Percentiles rank a stretch among this genome's conserved stretches.
These are phyloP conservation scores for Cherax quadricarinatus DNA, from an alignment of 1,140 invertebrate species.

Conservation along the genomic window DNA sequence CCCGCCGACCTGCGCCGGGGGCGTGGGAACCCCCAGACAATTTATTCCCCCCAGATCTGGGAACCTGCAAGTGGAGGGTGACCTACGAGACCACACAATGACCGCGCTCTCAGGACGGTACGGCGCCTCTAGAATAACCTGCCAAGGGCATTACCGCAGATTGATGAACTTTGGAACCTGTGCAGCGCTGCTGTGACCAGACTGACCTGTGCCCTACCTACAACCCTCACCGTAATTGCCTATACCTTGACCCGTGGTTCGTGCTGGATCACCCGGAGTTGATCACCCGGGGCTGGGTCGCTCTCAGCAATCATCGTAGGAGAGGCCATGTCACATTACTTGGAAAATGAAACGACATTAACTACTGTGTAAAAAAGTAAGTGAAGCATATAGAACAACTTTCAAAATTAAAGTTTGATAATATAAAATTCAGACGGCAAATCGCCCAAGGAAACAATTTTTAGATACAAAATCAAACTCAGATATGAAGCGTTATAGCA, in stretches of 20 bases:
- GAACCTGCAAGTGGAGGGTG: constrained; percentile 59
- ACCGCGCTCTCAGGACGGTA: constrained; percentile 40
- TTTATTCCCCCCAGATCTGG: constrained; percentile 57
- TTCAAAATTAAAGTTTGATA: too few relatives aligned
- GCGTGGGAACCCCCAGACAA: constrained; percentile 42
- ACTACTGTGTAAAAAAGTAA: too few relatives aligned
- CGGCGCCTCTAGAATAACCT: constrained; percentile 29
- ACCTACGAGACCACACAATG: constrained; percentile 58
- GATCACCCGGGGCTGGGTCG: neutral
- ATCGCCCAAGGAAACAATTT: too few relatives aligned
- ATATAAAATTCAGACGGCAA: too few relatives aligned
- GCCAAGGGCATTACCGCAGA: constrained; percentile 31
- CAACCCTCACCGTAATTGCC: constrained; percentile 31
- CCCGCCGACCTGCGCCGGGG: constrained; percentile 53
- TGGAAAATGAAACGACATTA: too few relatives aligned
- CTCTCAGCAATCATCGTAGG: neutral
- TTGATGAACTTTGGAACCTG: constrained; percentile 32
- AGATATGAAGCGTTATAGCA: too few relatives aligned
- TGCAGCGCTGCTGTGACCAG: neutral
- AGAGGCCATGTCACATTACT: neutral
- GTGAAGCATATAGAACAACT: too few relatives aligned
- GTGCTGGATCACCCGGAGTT: constrained; percentile 19
- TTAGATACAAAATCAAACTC: too few relatives aligned
- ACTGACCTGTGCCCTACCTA: constrained; percentile 33
- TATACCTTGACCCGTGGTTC: constrained; percentile 29